phyloP scores from a whole-genome alignment of 2,888 invertebrate genomes.

The Parthenolecanium corni region DNA sequence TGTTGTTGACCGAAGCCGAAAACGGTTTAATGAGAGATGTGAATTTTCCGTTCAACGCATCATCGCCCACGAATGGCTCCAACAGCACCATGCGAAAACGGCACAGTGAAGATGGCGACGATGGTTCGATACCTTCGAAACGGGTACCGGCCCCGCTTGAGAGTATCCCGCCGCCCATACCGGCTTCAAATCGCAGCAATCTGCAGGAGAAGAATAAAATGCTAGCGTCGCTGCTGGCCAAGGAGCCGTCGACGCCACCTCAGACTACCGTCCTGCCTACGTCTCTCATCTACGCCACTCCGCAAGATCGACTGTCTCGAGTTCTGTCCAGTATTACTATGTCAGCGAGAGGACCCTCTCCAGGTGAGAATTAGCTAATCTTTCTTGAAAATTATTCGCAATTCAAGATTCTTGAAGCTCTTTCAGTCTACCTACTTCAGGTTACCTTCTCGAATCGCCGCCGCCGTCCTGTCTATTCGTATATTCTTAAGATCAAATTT shows the following conservation, averaged over 20 bases:
- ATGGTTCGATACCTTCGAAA: conserved; percentile 42
- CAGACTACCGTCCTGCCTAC: conserved; percentile 51
- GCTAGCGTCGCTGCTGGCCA: conserved; percentile 68
- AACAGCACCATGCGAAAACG: conserved; percentile 46
- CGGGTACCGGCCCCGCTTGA: conserved; percentile 38
- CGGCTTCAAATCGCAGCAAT: conserved; percentile 42
- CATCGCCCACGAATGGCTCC: conserved; percentile 36
- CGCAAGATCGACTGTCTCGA: conserved; percentile 54
- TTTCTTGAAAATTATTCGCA: too few relatives aligned
- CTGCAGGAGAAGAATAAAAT: conserved; percentile 75
- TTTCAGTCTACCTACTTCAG: too few relatives aligned
- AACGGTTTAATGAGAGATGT: conserved; percentile 5
- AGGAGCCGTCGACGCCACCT: conserved; percentile 55
- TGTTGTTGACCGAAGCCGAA: not conserved
- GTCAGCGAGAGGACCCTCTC: not conserved
- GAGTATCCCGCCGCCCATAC: conserved; percentile 25
- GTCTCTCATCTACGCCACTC: conserved; percentile 54
- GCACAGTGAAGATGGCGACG: conserved; percentile 48
- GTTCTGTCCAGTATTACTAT: conserved; percentile 31
- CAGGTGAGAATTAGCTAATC: too few relatives aligned
- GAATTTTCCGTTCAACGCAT: conserved; percentile 18
- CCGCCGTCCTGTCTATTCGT: too few relatives aligned
- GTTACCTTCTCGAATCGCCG: too few relatives aligned
- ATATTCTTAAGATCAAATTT: too few relatives aligned
- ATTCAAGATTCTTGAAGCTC: too few relatives aligned